Evolutionary conservation across 2,113 vertebrate genomes (phyloP).

Genomic region (Paedocypris sp.): DNA sequence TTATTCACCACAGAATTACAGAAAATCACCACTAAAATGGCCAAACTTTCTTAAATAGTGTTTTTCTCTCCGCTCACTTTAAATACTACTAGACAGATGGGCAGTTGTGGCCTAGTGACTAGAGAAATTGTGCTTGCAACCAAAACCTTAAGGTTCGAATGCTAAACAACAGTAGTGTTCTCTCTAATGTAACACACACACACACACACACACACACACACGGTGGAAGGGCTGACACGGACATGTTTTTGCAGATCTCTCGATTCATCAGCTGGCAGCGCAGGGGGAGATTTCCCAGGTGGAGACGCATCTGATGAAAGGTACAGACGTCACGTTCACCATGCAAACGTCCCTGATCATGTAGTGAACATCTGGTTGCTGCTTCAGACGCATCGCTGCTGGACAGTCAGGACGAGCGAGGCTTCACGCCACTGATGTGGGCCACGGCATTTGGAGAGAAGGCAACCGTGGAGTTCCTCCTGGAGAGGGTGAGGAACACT

Average conservation of each 20-base stretch:
- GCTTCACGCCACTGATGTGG: conserved; percentile 94
- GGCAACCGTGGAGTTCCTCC: conserved; percentile 75
- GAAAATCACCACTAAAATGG: no score
- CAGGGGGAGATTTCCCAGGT: conserved; percentile 83
- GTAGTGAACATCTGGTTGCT: not conserved
- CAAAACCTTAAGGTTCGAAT: no score
- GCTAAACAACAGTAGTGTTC: not conserved
- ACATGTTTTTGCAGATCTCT: conserved; percentile 75
- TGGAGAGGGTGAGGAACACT: conserved; percentile 70
- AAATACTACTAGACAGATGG: no score
- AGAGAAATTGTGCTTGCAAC: no score
- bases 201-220: no score
- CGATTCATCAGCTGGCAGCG: conserved; percentile 88
- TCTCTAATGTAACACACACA: not conserved
- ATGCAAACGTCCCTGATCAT: not conserved
- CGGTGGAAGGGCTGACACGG: no score
- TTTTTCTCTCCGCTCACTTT: no score
- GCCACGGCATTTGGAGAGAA: conserved; percentile 91
- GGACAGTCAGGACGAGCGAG: conserved; percentile 77
- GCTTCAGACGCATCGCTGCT: conserved; percentile 72
- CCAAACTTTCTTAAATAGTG: no score
- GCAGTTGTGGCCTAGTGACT: no score
- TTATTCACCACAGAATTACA: no score
- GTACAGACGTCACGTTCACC: conserved; percentile 43
- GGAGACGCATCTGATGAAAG: conserved; percentile 71